Evolutionary conservation across 2,797 vertebrate genomes (phyloP).

Genomic region (Cercopithecus petaurista): DNA sequence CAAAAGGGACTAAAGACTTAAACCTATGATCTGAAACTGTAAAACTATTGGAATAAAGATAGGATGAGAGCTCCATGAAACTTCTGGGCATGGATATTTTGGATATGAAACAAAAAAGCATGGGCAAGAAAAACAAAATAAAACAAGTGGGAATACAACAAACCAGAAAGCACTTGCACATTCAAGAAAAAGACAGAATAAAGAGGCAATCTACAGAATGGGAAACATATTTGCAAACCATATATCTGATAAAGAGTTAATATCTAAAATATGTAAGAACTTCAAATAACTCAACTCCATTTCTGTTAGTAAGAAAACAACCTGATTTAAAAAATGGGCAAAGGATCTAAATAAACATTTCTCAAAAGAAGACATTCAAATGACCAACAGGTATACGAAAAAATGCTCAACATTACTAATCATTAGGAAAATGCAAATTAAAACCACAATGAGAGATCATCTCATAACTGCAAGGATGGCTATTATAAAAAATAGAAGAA

Average conservation of each 20-base stretch:
- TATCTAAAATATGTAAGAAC: neutral
- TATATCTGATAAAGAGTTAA: neutral
- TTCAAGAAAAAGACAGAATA: neutral
- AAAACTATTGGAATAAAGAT: neutral
- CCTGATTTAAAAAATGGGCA: neutral
- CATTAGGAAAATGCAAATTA: neutral
- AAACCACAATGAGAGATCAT: neutral
- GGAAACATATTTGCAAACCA: neutral
- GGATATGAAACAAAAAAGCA: neutral
- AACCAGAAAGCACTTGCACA: neutral
- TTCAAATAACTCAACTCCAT: neutral
- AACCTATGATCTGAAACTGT: neutral
- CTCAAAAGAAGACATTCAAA: neutral
- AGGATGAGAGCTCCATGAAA: neutral
- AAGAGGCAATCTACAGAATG: neutral
- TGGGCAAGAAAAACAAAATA: neutral
- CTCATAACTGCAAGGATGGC: neutral
- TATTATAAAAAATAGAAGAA: neutral
- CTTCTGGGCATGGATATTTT: neutral
- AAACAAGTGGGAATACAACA: neutral
- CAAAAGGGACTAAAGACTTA: neutral
- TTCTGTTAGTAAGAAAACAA: neutral
- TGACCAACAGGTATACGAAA: neutral
- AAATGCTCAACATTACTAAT: neutral
- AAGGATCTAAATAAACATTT: neutral